phyloP scores from a whole-genome alignment of 2,113 vertebrate genomes.

The Chunga burmeisteri region DNA sequence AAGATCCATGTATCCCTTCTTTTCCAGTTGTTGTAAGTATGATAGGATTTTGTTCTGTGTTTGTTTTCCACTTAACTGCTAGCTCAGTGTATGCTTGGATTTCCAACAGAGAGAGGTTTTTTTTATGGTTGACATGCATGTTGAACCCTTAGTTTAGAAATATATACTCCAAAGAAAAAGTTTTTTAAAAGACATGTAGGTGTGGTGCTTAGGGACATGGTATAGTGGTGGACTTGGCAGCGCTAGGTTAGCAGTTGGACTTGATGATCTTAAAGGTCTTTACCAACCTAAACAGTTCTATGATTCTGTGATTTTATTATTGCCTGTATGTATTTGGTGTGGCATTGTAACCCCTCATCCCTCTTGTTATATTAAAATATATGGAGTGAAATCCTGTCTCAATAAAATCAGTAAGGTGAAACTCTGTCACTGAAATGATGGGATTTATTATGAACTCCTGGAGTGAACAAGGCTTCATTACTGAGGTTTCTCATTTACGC shows the following conservation, averaged over 20 bases:
- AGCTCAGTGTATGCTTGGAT: neutral
- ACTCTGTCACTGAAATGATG: neutral
- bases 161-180: neutral
- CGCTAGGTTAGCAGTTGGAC: no score
- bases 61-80: neutral
- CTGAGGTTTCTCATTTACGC: neutral
- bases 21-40: neutral
- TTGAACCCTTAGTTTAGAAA: neutral
- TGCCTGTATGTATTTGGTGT: neutral
- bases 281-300: no score
- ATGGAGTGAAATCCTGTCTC: neutral
- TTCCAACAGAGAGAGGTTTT: neutral
- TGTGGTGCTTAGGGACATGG: no score
- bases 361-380: neutral
- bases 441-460: neutral
- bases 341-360: neutral
- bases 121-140: neutral
- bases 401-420: neutral
- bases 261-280: no score
- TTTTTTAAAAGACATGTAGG: neutral
- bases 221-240: no score
- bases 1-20: neutral
- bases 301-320: neutral
- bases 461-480: neutral
- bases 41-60: neutral